Conservation (phyloP, 2,797 vertebrate genomes). For the Meriones psammophilus region DNA sequence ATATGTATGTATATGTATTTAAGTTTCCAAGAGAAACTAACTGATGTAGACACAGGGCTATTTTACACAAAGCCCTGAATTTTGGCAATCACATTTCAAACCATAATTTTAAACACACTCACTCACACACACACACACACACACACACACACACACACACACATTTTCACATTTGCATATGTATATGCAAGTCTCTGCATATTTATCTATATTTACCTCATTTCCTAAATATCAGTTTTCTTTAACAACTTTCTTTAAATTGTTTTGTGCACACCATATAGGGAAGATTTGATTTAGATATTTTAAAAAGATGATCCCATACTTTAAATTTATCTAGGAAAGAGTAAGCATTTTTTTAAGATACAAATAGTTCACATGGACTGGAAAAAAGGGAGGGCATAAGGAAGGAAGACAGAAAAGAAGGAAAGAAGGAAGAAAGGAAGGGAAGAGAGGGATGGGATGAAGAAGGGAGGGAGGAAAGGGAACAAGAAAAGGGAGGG, state of each 20-base stretch:
- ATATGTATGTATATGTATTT: slow-evolving; percentile 8
- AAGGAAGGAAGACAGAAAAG: background rate
- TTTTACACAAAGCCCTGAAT: slow-evolving; percentile 82
- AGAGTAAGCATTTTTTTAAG: slow-evolving; percentile 48
- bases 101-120: slow-evolving; percentile 80
- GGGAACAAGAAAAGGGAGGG: too few relatives aligned
- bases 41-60: slow-evolving; percentile 85
- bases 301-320: slow-evolving; percentile 69
- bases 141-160: too few relatives aligned
- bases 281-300: slow-evolving; percentile 70
- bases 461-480: too few relatives aligned
- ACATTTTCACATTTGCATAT: slow-evolving; percentile 80
- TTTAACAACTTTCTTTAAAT: slow-evolving; percentile 77
- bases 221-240: slow-evolving; percentile 77
- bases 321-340: slow-evolving; percentile 65
- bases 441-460: slow-evolving; percentile 43
- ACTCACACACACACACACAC: slow-evolving; percentile 72
- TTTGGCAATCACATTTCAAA: slow-evolving; percentile 84
- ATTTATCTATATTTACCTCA: slow-evolving; percentile 66
- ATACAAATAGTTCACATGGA: slow-evolving; percentile 41
- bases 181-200: slow-evolving; percentile 71
- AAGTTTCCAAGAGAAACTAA: slow-evolving; percentile 88
- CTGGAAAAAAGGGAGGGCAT: background rate
- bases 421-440: background rate
- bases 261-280: slow-evolving; percentile 72